Percentiles rank a stretch among this genome's conserved stretches.
Evolutionary conservation across 2,888 invertebrate species (phyloP).

Genomic region (Trissonchulus sp.): DNA sequence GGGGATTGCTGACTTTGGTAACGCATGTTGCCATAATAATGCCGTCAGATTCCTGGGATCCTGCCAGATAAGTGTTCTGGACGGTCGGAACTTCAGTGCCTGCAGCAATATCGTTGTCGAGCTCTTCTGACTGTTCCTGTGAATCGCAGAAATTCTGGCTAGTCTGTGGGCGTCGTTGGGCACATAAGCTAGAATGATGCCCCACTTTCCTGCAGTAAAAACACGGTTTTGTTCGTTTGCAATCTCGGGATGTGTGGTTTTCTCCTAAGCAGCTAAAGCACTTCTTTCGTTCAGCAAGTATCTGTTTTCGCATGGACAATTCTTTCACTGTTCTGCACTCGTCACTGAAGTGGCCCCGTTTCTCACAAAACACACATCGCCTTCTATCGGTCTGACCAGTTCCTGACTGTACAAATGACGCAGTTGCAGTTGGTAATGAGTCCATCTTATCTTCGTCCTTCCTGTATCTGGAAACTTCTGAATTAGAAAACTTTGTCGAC

Average conservation of each 20-base stretch:
- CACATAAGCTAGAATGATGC: background rate
- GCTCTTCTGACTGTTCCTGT: too few relatives aligned
- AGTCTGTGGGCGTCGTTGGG: background rate
- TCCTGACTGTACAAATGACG: background rate
- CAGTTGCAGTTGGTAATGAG: background rate
- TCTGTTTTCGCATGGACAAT: background rate
- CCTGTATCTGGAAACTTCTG: too few relatives aligned
- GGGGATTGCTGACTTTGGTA: background rate
- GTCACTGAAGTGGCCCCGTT: conserved; percentile 1
- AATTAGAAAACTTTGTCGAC: too few relatives aligned
- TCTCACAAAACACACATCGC: background rate
- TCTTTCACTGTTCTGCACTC: background rate
- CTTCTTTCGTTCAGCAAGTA: background rate
- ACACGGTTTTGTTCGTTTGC: background rate
- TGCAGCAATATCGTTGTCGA: too few relatives aligned
- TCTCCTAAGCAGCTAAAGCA: background rate
- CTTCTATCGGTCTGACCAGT: background rate
- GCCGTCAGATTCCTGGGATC: background rate
- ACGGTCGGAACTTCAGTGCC: background rate
- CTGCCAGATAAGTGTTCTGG: background rate
- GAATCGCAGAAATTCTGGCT: too few relatives aligned
- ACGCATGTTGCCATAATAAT: conserved; percentile 2
- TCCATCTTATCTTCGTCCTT: too few relatives aligned
- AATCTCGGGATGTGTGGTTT: background rate
- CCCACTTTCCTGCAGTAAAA: conserved; percentile 2